Conservation (phyloP, 2,888 invertebrate species). For the Agelastica alni region DNA sequence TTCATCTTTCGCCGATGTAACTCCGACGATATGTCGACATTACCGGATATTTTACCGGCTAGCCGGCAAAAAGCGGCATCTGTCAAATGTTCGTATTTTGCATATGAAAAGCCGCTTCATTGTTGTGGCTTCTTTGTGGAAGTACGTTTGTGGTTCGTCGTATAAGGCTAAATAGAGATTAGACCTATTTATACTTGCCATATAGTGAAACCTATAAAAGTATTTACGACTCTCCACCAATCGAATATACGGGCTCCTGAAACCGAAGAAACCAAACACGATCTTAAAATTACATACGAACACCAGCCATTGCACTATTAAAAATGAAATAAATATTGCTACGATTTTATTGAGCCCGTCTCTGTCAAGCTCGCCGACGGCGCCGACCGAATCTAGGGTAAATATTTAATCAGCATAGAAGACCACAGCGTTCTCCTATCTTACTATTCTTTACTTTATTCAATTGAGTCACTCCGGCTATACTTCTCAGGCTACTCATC, state of each 20-base stretch:
- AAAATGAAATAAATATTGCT: no score
- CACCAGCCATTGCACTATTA: no score
- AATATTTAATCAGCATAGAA: no score
- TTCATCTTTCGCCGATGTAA: slow-evolving; percentile 1
- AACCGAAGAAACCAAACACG: background rate
- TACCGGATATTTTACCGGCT: slow-evolving; percentile 8
- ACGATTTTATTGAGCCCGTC: no score
- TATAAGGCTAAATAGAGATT: slow-evolving; percentile 17
- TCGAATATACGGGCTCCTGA: background rate
- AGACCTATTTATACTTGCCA: slow-evolving; percentile 11
- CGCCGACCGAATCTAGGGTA: no score
- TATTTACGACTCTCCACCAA: background rate
- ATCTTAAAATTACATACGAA: no score
- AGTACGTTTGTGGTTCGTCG: slow-evolving; percentile 22
- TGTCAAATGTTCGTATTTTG: slow-evolving; percentile 26
- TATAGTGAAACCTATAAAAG: slow-evolving; percentile 3
- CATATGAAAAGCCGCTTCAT: slow-evolving; percentile 30
- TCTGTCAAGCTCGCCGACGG: no score
- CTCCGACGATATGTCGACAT: slow-evolving; percentile 2
- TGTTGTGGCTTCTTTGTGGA: slow-evolving; percentile 23
- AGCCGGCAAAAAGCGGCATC: slow-evolving; percentile 24
- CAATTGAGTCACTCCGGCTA: no score
- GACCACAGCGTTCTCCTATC: no score
- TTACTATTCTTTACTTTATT: no score
- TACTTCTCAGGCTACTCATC: no score